These are phyloP conservation scores for Cerceris ruficornis DNA, from an alignment of 2,888 invertebrate species.

Conservation along the genomic window DNA sequence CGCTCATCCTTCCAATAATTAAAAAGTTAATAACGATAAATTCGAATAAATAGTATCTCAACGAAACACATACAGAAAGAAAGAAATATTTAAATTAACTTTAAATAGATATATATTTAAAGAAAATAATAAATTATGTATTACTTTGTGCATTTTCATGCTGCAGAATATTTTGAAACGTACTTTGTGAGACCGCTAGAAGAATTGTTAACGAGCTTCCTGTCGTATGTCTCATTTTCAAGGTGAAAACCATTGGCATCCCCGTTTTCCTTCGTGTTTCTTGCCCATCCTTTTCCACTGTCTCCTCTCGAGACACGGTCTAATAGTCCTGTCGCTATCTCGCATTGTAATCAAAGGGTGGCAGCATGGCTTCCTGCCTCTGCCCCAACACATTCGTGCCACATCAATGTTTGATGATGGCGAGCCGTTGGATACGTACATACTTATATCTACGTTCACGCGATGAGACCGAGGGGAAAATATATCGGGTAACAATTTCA, in stretches of 20 bases:
- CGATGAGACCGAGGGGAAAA: constrained; percentile 36
- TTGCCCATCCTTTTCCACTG: constrained; percentile 19
- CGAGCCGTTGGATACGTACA: constrained; percentile 10
- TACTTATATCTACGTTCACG: constrained; percentile 25
- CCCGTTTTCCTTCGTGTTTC: constrained; percentile 31
- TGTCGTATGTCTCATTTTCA: constrained; percentile 36
- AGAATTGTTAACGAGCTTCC: constrained; percentile 32
- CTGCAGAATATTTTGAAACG: background rate
- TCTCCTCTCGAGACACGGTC: constrained; percentile 48
- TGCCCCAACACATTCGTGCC: constrained; percentile 46
- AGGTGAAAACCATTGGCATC: constrained; percentile 39
- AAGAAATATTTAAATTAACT: too few species aligned
- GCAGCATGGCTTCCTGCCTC: constrained; percentile 57
- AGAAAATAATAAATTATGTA: background rate
- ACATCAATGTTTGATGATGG: constrained; percentile 63
- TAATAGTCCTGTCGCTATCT: constrained; percentile 63
- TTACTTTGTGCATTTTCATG: background rate
- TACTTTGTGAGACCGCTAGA: background rate
- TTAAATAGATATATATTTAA: background rate
- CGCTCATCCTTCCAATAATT: too few species aligned
- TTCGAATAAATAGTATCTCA: too few species aligned
- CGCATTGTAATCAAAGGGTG: constrained; percentile 62
- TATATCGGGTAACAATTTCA: constrained; percentile 16
- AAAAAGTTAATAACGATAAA: too few species aligned
- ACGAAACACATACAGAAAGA: too few species aligned